Percentiles rank a stretch among this genome's conserved stretches.
Conservation (phyloP, 2,113 vertebrate genomes). For the Himantopus leucocephalus region DNA sequence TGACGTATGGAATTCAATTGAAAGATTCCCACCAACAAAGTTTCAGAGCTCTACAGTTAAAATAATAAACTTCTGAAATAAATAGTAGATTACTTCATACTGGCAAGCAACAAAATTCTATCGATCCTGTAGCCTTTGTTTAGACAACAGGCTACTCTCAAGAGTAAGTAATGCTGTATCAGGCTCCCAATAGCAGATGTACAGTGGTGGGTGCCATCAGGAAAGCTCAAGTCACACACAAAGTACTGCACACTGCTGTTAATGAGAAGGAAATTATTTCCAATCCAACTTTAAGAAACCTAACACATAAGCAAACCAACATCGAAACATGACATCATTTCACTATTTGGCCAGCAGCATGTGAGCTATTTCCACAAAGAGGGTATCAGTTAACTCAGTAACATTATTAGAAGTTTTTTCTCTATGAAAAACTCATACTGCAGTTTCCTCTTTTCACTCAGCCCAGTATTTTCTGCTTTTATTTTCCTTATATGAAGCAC, state of each 20-base stretch:
- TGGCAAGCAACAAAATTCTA: neutral
- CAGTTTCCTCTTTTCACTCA: neutral
- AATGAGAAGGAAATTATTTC: neutral
- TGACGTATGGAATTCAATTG: neutral
- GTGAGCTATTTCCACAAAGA: neutral
- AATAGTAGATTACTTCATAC: neutral
- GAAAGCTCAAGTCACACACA: neutral
- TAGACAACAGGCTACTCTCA: neutral
- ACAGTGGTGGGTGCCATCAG: neutral
- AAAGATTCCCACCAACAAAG: neutral
- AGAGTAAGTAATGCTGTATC: neutral
- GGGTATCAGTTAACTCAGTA: neutral
- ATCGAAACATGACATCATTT: neutral
- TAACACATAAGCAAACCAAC: neutral
- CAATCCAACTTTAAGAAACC: neutral
- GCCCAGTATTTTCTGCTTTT: neutral
- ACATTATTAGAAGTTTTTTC: rapidly evolving
- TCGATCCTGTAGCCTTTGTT: neutral
- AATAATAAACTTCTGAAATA: neutral
- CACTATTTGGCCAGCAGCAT: neutral
- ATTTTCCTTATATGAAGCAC: neutral
- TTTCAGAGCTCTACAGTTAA: neutral
- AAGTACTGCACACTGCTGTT: neutral
- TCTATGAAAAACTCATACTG: neutral
- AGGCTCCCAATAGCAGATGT: neutral